Evolutionary conservation across 2,797 vertebrate genomes (phyloP), one percentile per base, ranked within the genome.

Genomic region (Petrocephalus sullivani): DNA sequence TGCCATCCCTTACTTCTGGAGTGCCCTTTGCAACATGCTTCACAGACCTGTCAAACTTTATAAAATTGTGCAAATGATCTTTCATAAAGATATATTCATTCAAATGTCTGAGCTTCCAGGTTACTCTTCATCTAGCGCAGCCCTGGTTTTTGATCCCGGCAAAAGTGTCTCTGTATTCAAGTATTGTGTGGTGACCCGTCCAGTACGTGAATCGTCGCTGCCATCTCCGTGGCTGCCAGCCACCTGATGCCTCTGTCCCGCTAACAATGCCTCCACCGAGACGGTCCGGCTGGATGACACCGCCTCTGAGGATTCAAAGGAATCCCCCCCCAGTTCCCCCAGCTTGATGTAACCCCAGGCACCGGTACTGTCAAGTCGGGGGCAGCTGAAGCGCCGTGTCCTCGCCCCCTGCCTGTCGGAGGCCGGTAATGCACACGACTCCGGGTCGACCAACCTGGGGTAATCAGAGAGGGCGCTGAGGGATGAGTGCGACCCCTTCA

Each of bases 111-210:
- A 91, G 85, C 91, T 95, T 89, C 96, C 94, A 88, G 93, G 88
- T 64, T 96, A 94, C 89, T 93, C 78, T 0, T 95, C 95, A 86
- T 96, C 96, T 89, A 93, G 85, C 12, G 90, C 90, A 53, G 94
- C 89, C 0, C 94, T 95, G 3, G 95, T 95, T 87, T 94, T 93
- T 88, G 96, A 96, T 92, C 97, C 96, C 95, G 96, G 94, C 7
- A 96, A 87, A 87, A 97, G 96, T 94, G 96, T 97, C 91, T 97
- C 96, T 92, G 95, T 96, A 88, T 97, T 97, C 89, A 96, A 96
- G 89, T 96, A 97, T 86, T 92, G 96, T 92, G 91, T 95, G 89
- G 94, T 93, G 88, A 90, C 14, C 4, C 33, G 89, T 4, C 89
- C 88, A 87, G 0, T 3, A 10, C 82, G 93, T 53, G 91, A 89